Evolutionary conservation across 2,888 invertebrate species (phyloP).

Genomic region (Caradrina kadenii): DNA sequence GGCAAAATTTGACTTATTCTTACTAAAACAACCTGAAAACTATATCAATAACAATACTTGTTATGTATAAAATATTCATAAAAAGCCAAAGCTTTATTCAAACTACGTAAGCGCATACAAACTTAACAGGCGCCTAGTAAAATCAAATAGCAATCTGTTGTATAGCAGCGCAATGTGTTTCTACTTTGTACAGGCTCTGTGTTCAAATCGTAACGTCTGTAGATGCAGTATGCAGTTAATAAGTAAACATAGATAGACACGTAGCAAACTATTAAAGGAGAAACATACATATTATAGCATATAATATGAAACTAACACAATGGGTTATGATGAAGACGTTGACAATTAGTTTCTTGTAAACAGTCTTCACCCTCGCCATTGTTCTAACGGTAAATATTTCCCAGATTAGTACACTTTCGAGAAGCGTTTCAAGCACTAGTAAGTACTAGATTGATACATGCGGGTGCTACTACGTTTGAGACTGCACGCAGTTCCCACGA

Average conservation of each 20-base stretch:
- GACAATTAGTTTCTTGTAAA: slow-evolving; percentile 65
- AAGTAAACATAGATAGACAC: neutral
- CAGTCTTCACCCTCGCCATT: slow-evolving; percentile 72
- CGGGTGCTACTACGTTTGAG: slow-evolving; percentile 65
- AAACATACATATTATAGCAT: slow-evolving; percentile 20
- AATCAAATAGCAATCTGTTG: slow-evolving; percentile 47
- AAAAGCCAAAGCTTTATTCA: neutral
- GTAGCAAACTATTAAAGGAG: neutral
- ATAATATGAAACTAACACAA: slow-evolving; percentile 35
- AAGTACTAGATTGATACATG: slow-evolving; percentile 64
- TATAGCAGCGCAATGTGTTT: neutral
- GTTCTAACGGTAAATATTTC: slow-evolving; percentile 75
- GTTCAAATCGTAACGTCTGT: neutral
- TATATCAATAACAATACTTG: neutral
- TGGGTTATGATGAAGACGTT: slow-evolving; percentile 49
- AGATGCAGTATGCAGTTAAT: neutral
- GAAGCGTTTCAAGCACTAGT: slow-evolving; percentile 68
- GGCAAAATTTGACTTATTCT: neutral
- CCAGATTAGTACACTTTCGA: slow-evolving; percentile 83
- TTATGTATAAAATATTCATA: neutral
- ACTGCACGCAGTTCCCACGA: slow-evolving; percentile 77
- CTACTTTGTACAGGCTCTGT: slow-evolving; percentile 33
- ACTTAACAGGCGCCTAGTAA: slow-evolving; percentile 40
- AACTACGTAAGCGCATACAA: slow-evolving; percentile 2
- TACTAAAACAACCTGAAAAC: neutral